Evolutionary conservation across 2,113 vertebrate species (phyloP), one percentile per base, ranked within the genome.

Genomic region (Plectropomus leopardus): DNA sequence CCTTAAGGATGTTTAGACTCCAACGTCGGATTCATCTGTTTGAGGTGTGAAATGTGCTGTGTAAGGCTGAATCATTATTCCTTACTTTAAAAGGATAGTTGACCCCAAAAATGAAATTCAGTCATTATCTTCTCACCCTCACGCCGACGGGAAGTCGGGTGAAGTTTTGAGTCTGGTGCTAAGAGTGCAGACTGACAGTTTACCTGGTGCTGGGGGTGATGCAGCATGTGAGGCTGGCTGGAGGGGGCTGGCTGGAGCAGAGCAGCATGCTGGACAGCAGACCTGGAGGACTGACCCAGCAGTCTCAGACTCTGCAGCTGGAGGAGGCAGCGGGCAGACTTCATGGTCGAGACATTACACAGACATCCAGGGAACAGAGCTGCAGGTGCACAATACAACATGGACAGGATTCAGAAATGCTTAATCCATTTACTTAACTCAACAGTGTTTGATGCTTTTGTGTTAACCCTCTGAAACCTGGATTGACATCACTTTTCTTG

Each of bases 321-420:
- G 44, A 80, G 59, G 40, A 95, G 79, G 48, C 86, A 84, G 65
- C 72, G 89, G 40, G 66, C 23, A 44, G 76, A 64, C 78, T 66
- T 93, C 92, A 95, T 95, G 66, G 60, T 86, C 0, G 24, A 60
- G 7, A 34, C 66, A 84, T 86, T 15, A n/a, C 28, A 1, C 30
- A n/a, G 19, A 76, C 32, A 15, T 19, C 11, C 45, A 30, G 13
- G 17, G 16, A 44, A 61, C 24, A 50, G 48, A 48, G 17, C 0
- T 28, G 50, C 6, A 21, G 13, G 21, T 23, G 30, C 6, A 51
- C 24, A 17, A 24, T 5, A 0, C 26, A 21, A 48, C 44, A 64
- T 0, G 15, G 36, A 15, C 47, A 28, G 4, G 3, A 48, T 19
- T 23, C 19, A 57, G 11, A 23, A 28, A 36, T 7, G 9, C 10